Evolutionary conservation across 2,113 vertebrate species (phyloP), one percentile per base, ranked within the genome.

Genomic region (Halichoerus grypus): DNA sequence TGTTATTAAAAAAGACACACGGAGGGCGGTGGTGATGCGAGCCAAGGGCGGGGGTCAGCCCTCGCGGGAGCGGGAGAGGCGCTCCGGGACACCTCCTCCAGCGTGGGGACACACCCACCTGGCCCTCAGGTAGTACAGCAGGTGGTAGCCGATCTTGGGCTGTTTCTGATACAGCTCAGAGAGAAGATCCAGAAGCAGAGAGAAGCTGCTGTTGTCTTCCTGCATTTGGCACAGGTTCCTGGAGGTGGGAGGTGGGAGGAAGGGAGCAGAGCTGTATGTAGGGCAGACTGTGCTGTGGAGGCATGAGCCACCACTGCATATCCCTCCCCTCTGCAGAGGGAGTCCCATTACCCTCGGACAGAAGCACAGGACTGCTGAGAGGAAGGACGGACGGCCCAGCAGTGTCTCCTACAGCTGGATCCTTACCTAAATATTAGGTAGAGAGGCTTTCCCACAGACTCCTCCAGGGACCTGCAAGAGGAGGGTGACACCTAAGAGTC

Each of bases 191-290:
- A 99, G 98, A 31, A 99, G 99, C 77, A 99, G 99, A 0, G 99
- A 99, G 98, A 99, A 99, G 5, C 99, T 99, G 0, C 99, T 99
- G 96, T 99, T 99, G 77, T 99, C 99, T 77, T 99, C 99, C 98
- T 99, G 99, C 99, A 99, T 99, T 98, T 99, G 99, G 97, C 99
- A 99, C 69, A 99, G 98, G 98, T 99, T 99, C 98, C 99, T 99
- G 15, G 6, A 18, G 2, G 11, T 0, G 31, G 90, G 33, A 57
- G 33, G 0, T 4, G 33, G 46, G 36, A 55, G 3, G 10, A 7
- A 14, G 53, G 36, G 19, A 42, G n/a, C 22, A n/a, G 26, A 33
- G 51, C 6, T 5, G 4, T 7, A 31, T 18, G 5, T 3, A 16
- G 9, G 4, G 26, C 0, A 53, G 46, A n/a, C 36, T 71, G 67